Evolutionary conservation across 2,113 vertebrate genomes (phyloP).

Genomic region (Erpornis zantholeuca): DNA sequence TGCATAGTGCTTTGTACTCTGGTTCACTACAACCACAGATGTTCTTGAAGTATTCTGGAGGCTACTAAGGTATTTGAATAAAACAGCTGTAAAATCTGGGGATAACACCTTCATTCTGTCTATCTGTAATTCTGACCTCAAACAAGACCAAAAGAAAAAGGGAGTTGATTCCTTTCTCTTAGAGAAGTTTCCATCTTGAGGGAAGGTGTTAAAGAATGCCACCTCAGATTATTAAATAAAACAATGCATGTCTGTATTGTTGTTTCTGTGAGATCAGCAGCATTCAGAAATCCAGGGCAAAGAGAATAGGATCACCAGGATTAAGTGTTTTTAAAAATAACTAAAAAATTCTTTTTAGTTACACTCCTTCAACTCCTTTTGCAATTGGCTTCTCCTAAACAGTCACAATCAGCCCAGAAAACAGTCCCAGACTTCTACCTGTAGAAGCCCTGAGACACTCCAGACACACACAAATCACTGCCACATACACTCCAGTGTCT

Average conservation of each 20-base stretch:
- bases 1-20: background rate
- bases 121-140: background rate
- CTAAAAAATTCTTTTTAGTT: background rate
- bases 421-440: background rate
- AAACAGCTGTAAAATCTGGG: background rate
- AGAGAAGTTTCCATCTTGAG: background rate
- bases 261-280: background rate
- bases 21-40: background rate
- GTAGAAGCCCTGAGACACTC: background rate
- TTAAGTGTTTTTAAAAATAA: background rate
- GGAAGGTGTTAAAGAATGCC: background rate
- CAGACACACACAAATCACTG: background rate
- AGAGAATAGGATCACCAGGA: background rate
- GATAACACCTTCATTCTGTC: background rate
- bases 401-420: background rate
- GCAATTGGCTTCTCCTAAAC: background rate
- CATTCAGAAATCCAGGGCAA: background rate
- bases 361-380: background rate
- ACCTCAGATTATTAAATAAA: background rate
- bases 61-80: background rate
- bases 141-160: background rate
- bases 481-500: background rate
- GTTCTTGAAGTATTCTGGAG: background rate
- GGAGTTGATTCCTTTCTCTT: background rate
- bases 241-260: background rate